phyloP scores from a whole-genome alignment of 2,888 invertebrate species.

The Dilophus febrilis region DNA sequence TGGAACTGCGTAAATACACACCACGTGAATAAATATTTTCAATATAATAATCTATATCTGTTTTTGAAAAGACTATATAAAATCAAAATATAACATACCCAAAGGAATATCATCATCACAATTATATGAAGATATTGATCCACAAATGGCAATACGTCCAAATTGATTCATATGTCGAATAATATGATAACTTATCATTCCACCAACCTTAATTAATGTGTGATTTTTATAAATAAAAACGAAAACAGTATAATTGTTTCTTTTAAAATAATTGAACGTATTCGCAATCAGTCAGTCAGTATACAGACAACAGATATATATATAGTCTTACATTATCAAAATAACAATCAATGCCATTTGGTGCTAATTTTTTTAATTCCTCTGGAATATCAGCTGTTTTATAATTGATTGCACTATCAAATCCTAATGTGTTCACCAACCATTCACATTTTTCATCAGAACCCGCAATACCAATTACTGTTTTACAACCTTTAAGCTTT shows the following conservation, averaged over 20 bases:
- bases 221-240: too few relatives aligned
- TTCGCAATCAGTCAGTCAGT: too few relatives aligned
- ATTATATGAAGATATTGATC: slow-evolving; percentile 2
- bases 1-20: not conserved
- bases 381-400: slow-evolving; percentile 38
- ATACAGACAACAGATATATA: too few relatives aligned
- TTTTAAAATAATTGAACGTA: too few relatives aligned
- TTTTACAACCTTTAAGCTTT: slow-evolving; percentile 46
- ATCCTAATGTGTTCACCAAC: slow-evolving; percentile 42
- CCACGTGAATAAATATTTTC: too few relatives aligned
- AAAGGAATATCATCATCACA: not conserved
- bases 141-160: slow-evolving; percentile 3
- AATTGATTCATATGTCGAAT: slow-evolving; percentile 1
- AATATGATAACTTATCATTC: not conserved
- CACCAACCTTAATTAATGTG: too few relatives aligned
- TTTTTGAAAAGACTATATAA: too few relatives aligned
- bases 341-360: slow-evolving; percentile 54
- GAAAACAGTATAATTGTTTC: too few relatives aligned
- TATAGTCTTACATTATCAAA: slow-evolving; percentile 73
- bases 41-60: too few relatives aligned
- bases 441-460: slow-evolving; percentile 52
- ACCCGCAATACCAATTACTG: slow-evolving; percentile 53
- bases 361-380: slow-evolving; percentile 42
- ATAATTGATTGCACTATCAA: slow-evolving; percentile 54
- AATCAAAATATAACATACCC: not conserved